Base-by-base conservation (phyloP, 2,113 vertebrate species). In the Lichenostomus cassidix region DNA sequence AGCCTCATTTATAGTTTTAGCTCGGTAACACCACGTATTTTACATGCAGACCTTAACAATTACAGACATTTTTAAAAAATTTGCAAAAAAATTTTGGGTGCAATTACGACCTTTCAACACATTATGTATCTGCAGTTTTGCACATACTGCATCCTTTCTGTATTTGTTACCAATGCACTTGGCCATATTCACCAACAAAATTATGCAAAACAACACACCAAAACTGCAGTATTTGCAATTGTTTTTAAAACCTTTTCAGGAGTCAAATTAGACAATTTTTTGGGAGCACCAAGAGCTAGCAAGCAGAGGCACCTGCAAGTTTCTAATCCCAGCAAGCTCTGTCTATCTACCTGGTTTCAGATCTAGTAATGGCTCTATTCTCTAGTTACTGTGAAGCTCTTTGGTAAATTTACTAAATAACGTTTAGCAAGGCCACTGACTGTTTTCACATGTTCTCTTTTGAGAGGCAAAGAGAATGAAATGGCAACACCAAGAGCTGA, bases 121-220 rank as follows among this genome's bases (percentile, higher is more conserved):
- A 25, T 56, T 16, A 27, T 2, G 0, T 11, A 74, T 19, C 23
- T 74, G 35, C 53, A 62, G 64, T 29, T 83, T 42, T 74, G 55
- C 21, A 76, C 13, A 37, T 67, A 62, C 28, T 11, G 24, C 24
- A 77, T 59, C 59, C 46, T 76, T 73, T 21, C 46, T 31, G 1
- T 8, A 15, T n/a, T 58, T 83, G 37, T 67, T 53, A 93, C 31
- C 37, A 53, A 35, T 18, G 39, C 50, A 76, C 22, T 89, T 21
- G 14, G 71, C 68, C 33, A 39, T 7, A 31, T 15, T 74, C 60
- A 10, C 55, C 50, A 53, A 13, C 19, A 50, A 35, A 90, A 49
- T 0, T 1, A 82, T 8, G 4, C 31, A 46, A 46, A 90, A 20
- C 37, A 69, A 49, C 18, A 15, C 1, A 44, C 1, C 4, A 68